Evolutionary conservation across 2,797 vertebrate species (phyloP).

Genomic region (Clamator glandarius): DNA sequence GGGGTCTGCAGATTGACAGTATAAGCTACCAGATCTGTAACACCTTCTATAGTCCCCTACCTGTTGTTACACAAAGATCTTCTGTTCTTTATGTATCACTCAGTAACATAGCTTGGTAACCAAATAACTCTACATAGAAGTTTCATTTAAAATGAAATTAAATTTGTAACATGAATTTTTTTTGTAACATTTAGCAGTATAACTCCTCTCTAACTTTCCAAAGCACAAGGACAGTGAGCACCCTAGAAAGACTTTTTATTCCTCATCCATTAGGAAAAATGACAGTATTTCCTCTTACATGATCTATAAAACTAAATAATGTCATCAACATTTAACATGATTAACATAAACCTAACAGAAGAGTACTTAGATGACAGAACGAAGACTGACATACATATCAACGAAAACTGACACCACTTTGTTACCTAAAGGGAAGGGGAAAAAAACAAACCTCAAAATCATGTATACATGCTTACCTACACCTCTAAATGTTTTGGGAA

Average conservation of each 20-base stretch:
- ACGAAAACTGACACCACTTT: not conserved
- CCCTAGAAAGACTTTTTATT: not conserved
- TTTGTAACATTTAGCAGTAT: not conserved
- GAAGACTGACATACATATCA: not conserved
- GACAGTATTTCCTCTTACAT: not conserved
- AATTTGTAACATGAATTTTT: too few relatives aligned
- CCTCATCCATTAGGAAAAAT: not conserved
- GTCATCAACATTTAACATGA: not conserved
- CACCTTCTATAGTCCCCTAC: not conserved
- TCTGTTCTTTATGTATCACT: not conserved
- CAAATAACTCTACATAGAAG: not conserved
- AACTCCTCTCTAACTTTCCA: not conserved
- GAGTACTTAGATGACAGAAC: not conserved
- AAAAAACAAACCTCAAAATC: not conserved
- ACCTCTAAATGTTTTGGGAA: not conserved
- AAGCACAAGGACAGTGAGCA: not conserved
- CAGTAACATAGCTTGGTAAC: not conserved
- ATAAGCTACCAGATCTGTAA: not conserved
- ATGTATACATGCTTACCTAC: not conserved
- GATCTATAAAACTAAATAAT: not conserved
- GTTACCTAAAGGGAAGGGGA: not conserved
- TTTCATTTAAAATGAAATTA: not conserved
- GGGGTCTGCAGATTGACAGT: not conserved
- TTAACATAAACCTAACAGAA: not conserved
- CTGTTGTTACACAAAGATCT: not conserved